These are phyloP conservation scores for Orchestia grillus DNA, from an alignment of 1,140 invertebrate species.

Conservation along the genomic window DNA sequence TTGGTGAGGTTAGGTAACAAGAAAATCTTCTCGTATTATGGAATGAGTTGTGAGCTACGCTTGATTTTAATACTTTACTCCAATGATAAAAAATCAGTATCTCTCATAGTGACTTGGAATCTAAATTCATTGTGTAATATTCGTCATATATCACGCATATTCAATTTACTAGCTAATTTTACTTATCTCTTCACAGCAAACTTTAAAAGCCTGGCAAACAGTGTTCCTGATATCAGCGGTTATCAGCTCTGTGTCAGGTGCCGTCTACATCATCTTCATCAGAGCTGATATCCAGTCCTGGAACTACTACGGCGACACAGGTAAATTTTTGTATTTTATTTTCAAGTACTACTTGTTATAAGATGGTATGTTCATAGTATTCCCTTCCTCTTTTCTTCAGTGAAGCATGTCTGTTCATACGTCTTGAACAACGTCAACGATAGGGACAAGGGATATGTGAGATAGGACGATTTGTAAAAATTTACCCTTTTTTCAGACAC, in stretches of 20 bases:
- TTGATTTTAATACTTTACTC: neutral
- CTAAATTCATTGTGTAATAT: neutral
- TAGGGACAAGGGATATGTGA: too few species aligned
- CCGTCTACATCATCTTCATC: slow-evolving; percentile 23
- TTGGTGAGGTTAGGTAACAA: too few species aligned
- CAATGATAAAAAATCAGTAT: neutral
- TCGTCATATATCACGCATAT: neutral
- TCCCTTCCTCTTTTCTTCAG: too few species aligned
- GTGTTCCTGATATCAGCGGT: slow-evolving; percentile 56
- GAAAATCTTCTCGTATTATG: neutral
- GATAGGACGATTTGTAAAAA: too few species aligned
- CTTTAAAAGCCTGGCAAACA: slow-evolving; percentile 39
- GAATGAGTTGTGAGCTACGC: neutral
- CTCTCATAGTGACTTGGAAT: neutral
- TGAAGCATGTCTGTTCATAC: too few species aligned
- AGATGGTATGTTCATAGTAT: too few species aligned
- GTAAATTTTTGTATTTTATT: neutral
- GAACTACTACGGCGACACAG: slow-evolving; percentile 2
- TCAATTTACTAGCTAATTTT: neutral
- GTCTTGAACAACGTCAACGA: too few species aligned
- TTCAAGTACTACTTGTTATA: too few species aligned
- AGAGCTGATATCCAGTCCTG: slow-evolving; percentile 56
- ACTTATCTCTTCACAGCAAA: slow-evolving; percentile 30
- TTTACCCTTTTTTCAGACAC: too few species aligned
- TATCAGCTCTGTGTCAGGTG: neutral